Evolutionary conservation across 2,888 invertebrate genomes (phyloP).

Genomic region (Taphrorychus bicolor): DNA sequence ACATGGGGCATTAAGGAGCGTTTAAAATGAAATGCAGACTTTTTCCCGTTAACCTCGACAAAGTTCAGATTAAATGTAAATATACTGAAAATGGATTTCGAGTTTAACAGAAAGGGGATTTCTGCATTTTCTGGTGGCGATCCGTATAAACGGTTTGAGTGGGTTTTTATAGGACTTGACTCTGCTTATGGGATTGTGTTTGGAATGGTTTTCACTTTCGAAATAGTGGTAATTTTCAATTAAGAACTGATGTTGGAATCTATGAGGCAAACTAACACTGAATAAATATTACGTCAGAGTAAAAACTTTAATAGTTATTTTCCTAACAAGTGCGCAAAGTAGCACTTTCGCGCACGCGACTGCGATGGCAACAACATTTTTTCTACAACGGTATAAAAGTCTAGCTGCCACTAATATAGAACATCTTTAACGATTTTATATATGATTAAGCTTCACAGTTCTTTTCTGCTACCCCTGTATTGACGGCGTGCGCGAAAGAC

Average conservation of each 20-base stretch:
- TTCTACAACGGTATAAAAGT: no score
- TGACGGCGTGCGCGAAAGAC: no score
- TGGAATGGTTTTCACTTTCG: slow-evolving; percentile 7
- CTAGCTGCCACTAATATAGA: no score
- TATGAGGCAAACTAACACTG: no score
- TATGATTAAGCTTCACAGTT: no score
- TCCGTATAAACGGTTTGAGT: background rate
- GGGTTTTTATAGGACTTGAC: slow-evolving; percentile 7
- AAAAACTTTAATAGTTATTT: no score
- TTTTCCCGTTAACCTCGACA: slow-evolving; percentile 16
- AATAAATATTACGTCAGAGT: no score
- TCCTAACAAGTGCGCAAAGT: no score
- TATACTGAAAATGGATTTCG: slow-evolving; percentile 2
- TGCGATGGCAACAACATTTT: no score
- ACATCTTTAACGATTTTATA: no score
- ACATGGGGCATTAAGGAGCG: slow-evolving; percentile 27
- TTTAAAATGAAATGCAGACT: slow-evolving; percentile 35
- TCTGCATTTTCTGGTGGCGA: background rate
- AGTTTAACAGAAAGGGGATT: background rate
- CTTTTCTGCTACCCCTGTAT: no score
- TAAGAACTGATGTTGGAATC: background rate
- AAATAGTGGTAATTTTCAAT: background rate
- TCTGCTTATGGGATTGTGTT: slow-evolving; percentile 24
- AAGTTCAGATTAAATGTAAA: slow-evolving; percentile 25
- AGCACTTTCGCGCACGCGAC: no score